phyloP scores from a whole-genome alignment of 2,888 invertebrate species.

The Agrotis puta region DNA sequence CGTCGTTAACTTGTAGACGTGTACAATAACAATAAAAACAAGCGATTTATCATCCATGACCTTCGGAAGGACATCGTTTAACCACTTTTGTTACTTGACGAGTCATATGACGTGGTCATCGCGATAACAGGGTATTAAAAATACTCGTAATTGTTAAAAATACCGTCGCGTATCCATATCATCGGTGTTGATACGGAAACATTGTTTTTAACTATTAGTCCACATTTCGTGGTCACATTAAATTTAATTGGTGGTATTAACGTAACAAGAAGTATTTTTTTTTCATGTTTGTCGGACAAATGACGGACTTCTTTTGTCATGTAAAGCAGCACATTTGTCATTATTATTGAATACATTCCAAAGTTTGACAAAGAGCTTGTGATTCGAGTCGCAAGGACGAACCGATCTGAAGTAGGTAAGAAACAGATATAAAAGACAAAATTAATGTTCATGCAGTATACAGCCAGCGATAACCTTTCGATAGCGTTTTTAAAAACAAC shows the following conservation, averaged over 20 bases:
- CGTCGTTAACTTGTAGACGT: conserved; percentile 36
- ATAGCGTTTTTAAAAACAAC: conserved; percentile 62
- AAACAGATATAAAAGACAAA: conserved; percentile 57
- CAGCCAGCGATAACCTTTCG: conserved; percentile 74
- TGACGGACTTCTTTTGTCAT: conserved; percentile 81
- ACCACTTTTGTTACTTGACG: conserved; percentile 43
- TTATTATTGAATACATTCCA: conserved; percentile 74
- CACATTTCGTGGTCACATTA: conserved; percentile 69
- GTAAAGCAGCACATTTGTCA: conserved; percentile 81
- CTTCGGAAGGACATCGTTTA: conserved; percentile 58
- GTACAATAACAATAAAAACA: conserved; percentile 54
- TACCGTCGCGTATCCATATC: conserved; percentile 38
- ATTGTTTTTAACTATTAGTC: conserved; percentile 64
- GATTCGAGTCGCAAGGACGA: conserved; percentile 70
- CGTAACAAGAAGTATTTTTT: conserved; percentile 79
- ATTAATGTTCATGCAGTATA: conserved; percentile 54
- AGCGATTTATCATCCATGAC: conserved; percentile 54
- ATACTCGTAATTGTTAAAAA: conserved; percentile 40
- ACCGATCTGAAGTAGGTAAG: conserved; percentile 51
- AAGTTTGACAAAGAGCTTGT: conserved; percentile 69
- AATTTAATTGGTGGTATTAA: conserved; percentile 75
- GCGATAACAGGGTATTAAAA: conserved; percentile 37
- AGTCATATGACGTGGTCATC: conserved; percentile 42
- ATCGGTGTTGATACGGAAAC: conserved; percentile 65
- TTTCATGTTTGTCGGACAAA: conserved; percentile 77